These are phyloP conservation scores for Synergus itoensis DNA, from an alignment of 2,888 invertebrate species.

Conservation along the genomic window DNA sequence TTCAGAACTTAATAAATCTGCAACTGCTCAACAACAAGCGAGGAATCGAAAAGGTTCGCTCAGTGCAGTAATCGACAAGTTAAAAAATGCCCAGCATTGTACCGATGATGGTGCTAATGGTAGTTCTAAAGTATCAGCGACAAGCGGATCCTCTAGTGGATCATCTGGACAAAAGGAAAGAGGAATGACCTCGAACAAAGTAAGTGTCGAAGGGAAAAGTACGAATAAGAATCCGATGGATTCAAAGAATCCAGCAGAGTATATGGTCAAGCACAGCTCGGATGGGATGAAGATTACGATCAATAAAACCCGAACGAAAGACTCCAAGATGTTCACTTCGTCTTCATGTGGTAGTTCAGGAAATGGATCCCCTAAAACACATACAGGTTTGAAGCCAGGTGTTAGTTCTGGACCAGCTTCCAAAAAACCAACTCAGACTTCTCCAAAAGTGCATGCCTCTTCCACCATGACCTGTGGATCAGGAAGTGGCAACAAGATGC, in stretches of 20 bases:
- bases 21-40: constrained; percentile 79
- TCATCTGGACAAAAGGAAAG: constrained; percentile 66
- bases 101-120: constrained; percentile 79
- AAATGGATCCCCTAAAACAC: constrained; percentile 87
- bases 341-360: constrained; percentile 60
- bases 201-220: constrained; percentile 71
- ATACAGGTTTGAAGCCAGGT: constrained; percentile 91
- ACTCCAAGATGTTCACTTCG: constrained; percentile 77
- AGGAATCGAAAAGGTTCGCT: constrained; percentile 87
- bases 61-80: constrained; percentile 92
- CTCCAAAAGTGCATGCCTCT: constrained; percentile 66
- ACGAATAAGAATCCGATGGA: constrained; percentile 74
- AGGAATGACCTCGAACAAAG: constrained; percentile 70
- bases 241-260: constrained; percentile 86
- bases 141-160: constrained; percentile 33
- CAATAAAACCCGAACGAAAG: constrained; percentile 91
- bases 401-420: constrained; percentile 93
- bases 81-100: constrained; percentile 84
- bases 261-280: constrained; percentile 93
- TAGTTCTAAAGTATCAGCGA: constrained; percentile 78
- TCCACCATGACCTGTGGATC: constrained; percentile 60
- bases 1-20: constrained; percentile 82
- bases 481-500: constrained; percentile 68
- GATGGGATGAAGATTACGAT: constrained; percentile 96
- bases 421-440: constrained; percentile 83